These are phyloP conservation scores for Sebastes iracundus DNA, from an alignment of 2,797 vertebrate genomes.

Conservation along the genomic window DNA sequence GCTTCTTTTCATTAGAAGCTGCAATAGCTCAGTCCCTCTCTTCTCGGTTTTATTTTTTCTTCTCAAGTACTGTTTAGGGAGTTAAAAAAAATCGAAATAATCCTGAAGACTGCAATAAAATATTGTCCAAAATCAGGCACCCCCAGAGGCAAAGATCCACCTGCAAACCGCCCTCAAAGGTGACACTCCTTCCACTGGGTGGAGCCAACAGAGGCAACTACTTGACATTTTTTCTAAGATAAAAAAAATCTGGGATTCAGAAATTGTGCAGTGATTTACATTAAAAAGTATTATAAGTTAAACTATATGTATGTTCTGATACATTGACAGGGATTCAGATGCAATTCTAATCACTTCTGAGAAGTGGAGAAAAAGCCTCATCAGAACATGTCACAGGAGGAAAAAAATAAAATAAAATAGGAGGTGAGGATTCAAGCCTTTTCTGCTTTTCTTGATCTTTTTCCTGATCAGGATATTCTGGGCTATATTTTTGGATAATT, in stretches of 20 bases:
- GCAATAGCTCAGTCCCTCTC: constrained; percentile 28
- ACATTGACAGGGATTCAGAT: constrained; percentile 80
- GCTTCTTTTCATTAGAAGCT: constrained; percentile 59
- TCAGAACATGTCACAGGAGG: constrained; percentile 60
- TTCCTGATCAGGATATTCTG: constrained; percentile 67
- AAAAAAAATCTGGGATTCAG: constrained; percentile 74
- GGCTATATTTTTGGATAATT: constrained; percentile 73
- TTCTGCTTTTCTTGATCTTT: constrained; percentile 66
- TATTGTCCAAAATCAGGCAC: constrained; percentile 52
- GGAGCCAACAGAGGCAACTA: constrained; percentile 50
- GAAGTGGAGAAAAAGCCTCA: constrained; percentile 82
- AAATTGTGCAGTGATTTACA: constrained; percentile 73
- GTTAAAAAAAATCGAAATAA: constrained; percentile 32
- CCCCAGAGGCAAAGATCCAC: constrained; percentile 48
- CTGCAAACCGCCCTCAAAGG: constrained; percentile 49
- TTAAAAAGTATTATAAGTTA: constrained; percentile 73
- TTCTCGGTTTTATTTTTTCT: constrained; percentile 10
- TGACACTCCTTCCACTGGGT: constrained; percentile 56
- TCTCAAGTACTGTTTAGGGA: constrained; percentile 29
- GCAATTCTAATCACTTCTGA: constrained; percentile 85
- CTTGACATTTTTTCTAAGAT: constrained; percentile 69
- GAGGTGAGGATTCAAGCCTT: constrained; percentile 55
- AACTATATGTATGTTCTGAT: constrained; percentile 78
- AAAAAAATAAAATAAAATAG: constrained; percentile 23
- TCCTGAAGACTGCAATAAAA: constrained; percentile 65